Evolutionary conservation across 2,113 vertebrate genomes (phyloP), one percentile per base, ranked within the genome.

Genomic region (Scolopax mira): DNA sequence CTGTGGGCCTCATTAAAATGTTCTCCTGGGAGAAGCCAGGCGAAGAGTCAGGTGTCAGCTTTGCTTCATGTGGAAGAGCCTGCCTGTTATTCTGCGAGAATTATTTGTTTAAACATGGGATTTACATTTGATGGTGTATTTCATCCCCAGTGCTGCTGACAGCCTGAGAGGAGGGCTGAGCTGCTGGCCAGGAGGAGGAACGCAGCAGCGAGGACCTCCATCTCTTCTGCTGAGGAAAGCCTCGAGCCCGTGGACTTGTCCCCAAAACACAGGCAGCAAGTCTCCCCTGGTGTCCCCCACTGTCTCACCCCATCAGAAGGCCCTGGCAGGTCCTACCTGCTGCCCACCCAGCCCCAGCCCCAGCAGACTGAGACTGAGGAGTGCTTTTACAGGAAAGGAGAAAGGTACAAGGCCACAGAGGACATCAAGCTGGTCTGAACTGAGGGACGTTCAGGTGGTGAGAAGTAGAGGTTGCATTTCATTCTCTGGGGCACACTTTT

Each of bases 1-100:
- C 97, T 97, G 95, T 94, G 96, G 97, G 92, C 96, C 96, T 98
- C 97, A 98, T 98, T 98, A 98, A 97, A 97, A 95, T n/a, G 49
- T 92, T 84, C 97, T 97, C 96, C 69, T 39, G 94, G 95, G 96
- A 96, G 92, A 96, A 96, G 90, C 88, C 58, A 67, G 88, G 95
- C 69, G 3, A 92, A 89, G 96, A 97, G 93, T 97, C 96, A 97
- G 97, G 97, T 97, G 96, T 96, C 97, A 96, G 96, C 79, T 80
- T 92, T 24, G 77, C 91, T 96, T 91, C 73, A 28, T 61, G 57
- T 83, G 27, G 69, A 84, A 93, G 93, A 80, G 57, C 58, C 79
- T 31, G 91, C 94, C 90, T 94, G 92, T 89, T 96, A 92, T 85
- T 91, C 41, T 30, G 61, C 14, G 44, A 28, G 66, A 65, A 66